Base-by-base conservation (phyloP, 1,140 invertebrate genomes). In the Drosophila quadrilineata region DNA sequence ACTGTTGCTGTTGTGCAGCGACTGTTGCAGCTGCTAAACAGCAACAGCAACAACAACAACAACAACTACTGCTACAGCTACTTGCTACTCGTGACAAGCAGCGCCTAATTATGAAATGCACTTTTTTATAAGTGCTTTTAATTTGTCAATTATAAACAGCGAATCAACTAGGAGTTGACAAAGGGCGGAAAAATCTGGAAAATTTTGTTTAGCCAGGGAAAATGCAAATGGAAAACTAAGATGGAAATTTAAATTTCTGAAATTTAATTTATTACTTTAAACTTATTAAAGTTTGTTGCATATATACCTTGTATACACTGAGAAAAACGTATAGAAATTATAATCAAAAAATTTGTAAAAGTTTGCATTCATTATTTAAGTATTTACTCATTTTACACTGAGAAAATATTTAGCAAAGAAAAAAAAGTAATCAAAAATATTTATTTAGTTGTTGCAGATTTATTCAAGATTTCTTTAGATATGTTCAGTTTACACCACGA, bases 61-160 rank as follows among this genome's bases (percentile, higher is more conserved):
- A 36, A 36, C 49, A 58, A 8, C 16, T 3, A 28, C 41, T 16
- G 22, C 41, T 16, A 24, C 41, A 45, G 19, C 36, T 12, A 45
- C 38, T n/a, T 43, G 24, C 56, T 33, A 10, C 40, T 33, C 36
- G 48, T 35, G 28, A 48, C 46, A 71, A 43, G 6, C 41, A 58
- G 17, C 48, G 49, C 71, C 76, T 80, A 75, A 80, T 80, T 80
- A 82, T 82, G 72, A 69, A 72, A 75, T 82, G 53, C 69, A 57
- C 59, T 74, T 77, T n/a, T 58, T 65, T 73, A 60, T 57, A 79
- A 77, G 58, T 79, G 52, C 64, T 54, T 53, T 75, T 72, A 77
- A 79, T 77, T 77, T 76, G 52, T 68, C 69, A 76, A 76, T 77
- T 76, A 77, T 58, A 33, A 12, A 17, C 22, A 38, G 6, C 29